Evolutionary conservation across 2,113 vertebrate genomes (phyloP).

Genomic region (Macaca nemestrina): DNA sequence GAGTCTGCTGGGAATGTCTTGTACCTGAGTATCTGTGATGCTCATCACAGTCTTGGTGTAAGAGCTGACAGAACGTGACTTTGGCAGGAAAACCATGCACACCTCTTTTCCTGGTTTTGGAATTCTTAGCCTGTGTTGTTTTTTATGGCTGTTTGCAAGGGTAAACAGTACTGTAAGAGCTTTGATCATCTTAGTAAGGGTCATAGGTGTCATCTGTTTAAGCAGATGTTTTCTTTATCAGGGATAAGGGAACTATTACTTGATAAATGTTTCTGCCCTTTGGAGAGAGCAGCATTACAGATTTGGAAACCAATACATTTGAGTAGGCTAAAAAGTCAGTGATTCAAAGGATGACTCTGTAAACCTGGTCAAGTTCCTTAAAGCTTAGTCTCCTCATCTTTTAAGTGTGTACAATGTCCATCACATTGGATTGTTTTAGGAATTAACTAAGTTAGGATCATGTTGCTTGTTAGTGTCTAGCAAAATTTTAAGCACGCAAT

Average conservation of each 20-base stretch:
- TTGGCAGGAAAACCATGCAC: neutral
- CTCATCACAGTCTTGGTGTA: neutral
- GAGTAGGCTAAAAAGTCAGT: neutral
- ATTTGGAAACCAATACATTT: neutral
- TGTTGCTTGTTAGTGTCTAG: neutral
- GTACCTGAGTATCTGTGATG: neutral
- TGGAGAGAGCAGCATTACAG: neutral
- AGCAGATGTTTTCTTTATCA: neutral
- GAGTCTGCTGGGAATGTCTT: neutral
- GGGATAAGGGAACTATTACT: neutral
- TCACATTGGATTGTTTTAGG: neutral
- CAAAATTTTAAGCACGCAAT: neutral
- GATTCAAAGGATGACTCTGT: neutral
- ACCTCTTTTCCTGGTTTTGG: neutral
- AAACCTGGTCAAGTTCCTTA: neutral
- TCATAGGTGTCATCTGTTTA: neutral
- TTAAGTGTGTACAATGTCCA: neutral
- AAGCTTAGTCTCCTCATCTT: neutral
- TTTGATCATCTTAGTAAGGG: neutral
- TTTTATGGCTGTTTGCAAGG: neutral
- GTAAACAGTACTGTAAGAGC: neutral
- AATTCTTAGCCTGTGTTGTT: neutral
- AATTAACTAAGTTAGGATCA: neutral
- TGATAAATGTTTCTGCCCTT: neutral
- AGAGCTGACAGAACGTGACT: neutral